Conservation (phyloP, 2,797 vertebrate genomes). For the Passerculus sandwichensis region DNA sequence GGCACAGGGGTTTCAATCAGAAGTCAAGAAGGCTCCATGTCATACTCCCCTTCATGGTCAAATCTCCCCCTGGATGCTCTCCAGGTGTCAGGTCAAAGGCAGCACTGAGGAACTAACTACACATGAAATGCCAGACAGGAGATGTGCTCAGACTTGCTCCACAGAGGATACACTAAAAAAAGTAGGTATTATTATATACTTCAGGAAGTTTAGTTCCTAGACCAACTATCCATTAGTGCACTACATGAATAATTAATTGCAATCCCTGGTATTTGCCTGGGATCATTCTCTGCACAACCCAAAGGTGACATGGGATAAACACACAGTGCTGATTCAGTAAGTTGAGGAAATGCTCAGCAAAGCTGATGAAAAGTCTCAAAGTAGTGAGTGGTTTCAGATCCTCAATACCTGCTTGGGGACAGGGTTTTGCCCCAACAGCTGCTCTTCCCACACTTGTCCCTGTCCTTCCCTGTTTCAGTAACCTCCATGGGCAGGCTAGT, state of each 20-base stretch:
- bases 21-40: constrained; percentile 33
- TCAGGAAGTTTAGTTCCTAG: constrained; percentile 18
- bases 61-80: neutral
- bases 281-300: neutral
- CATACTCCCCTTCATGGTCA: neutral
- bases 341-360: neutral
- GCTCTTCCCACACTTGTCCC: neutral
- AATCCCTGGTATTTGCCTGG: neutral
- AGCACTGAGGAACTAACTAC: neutral
- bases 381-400: neutral
- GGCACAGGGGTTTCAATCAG: constrained; percentile 49
- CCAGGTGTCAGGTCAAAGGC: constrained; percentile 18
- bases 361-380: neutral
- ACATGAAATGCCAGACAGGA: neutral
- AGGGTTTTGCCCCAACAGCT: neutral
- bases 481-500: neutral
- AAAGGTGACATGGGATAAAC: neutral
- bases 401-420: neutral
- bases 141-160: neutral
- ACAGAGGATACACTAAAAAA: neutral
- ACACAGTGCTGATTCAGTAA: neutral
- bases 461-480: neutral
- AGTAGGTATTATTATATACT: neutral
- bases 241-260: neutral
- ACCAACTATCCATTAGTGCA: neutral